phyloP scores from a whole-genome alignment of 2,888 invertebrate genomes.

The Cerastis rubricosa region DNA sequence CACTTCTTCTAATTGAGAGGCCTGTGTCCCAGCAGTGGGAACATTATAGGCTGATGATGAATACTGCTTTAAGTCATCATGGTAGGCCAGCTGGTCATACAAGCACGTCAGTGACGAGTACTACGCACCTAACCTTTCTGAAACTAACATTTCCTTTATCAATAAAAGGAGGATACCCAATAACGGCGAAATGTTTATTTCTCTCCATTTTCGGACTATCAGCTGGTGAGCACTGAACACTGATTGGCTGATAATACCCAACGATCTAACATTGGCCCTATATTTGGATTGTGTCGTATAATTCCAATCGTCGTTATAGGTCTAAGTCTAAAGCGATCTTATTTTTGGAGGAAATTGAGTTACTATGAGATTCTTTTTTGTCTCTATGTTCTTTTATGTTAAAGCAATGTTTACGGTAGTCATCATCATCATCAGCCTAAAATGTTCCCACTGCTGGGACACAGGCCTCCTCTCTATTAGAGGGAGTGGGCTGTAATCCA shows the following conservation, averaged over 20 bases:
- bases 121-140: not conserved
- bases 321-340: conserved; percentile 16
- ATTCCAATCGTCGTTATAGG: conserved; percentile 7
- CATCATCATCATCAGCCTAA: no score
- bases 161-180: not conserved
- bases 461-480: no score
- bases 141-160: not conserved
- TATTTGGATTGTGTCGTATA: conserved; percentile 39
- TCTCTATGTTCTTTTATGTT: not conserved
- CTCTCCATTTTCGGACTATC: conserved; percentile 19
- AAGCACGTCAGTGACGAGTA: not conserved
- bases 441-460: no score
- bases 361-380: not conserved
- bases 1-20: no score
- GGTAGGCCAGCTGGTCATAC: not conserved
- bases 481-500: no score
- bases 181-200: conserved; percentile 23
- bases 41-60: no score
- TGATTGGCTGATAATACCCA: conserved; percentile 57
- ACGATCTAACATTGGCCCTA: conserved; percentile 48
- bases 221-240: conserved; percentile 45
- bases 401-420: not conserved
- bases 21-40: no score
- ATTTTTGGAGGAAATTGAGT: not conserved
- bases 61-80: no score